Conservation (phyloP, 2,797 vertebrate species). For the Pseudochaenichthys georgianus region DNA sequence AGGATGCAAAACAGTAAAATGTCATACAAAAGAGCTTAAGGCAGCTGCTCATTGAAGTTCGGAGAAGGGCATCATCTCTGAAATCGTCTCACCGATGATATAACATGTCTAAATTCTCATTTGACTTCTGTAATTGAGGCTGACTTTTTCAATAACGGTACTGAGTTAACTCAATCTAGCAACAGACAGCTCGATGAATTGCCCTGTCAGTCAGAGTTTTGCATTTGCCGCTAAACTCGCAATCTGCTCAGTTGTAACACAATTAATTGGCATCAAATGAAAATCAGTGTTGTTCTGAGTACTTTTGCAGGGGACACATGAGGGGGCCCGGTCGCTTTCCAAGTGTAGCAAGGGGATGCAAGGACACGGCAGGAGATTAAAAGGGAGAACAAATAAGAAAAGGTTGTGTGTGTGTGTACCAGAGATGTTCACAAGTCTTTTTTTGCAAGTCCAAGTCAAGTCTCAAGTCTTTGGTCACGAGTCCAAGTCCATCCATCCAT, state of each 20-base stretch:
- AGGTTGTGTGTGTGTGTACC: constrained; percentile 1
- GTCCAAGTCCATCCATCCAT: no score
- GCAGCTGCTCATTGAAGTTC: constrained; percentile 36
- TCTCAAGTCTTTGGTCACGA: no score
- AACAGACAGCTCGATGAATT: constrained; percentile 85
- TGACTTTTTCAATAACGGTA: constrained; percentile 85
- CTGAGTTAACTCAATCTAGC: constrained; percentile 85
- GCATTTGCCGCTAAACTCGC: constrained; percentile 75
- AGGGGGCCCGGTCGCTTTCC: constrained; percentile 48
- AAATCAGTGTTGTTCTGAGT: constrained; percentile 81
- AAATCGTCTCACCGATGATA: constrained; percentile 44
- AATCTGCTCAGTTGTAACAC: constrained; percentile 83
- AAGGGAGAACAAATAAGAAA: constrained; percentile 25
- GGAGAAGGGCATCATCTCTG: constrained; percentile 28
- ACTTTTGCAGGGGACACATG: constrained; percentile 75
- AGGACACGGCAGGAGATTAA: constrained; percentile 49
- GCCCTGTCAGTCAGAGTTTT: constrained; percentile 79
- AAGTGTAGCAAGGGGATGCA: constrained; percentile 34
- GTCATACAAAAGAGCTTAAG: constrained; percentile 13
- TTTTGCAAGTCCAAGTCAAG: no score
- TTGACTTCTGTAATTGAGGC: constrained; percentile 81
- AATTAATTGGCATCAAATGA: constrained; percentile 84
- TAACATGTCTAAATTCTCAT: constrained; percentile 74
- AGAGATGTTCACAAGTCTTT: no score
- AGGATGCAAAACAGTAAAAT: neutral